Percentiles rank a stretch among this genome's conserved stretches.
phyloP scores from a whole-genome alignment of 2,797 vertebrate species.

The Macroramphosus scolopax region DNA sequence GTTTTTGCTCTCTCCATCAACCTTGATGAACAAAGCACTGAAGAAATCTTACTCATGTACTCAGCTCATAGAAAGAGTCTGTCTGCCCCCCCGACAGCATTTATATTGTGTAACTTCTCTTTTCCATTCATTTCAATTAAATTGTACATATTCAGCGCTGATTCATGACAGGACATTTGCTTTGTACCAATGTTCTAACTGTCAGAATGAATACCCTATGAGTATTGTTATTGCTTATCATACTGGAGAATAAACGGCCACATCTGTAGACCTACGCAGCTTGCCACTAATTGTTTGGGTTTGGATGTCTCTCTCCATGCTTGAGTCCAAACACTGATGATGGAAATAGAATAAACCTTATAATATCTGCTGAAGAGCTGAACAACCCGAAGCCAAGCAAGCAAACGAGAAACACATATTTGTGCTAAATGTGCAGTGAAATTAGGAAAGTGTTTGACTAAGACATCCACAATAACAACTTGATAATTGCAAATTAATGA shows the following conservation, averaged over 20 bases:
- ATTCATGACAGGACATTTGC: conserved; percentile 7
- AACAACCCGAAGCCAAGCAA: not conserved
- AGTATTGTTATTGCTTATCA: conserved; percentile 2
- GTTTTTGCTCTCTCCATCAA: conserved; percentile 36
- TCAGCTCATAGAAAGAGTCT: no score
- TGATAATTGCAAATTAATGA: no score
- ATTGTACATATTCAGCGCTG: no score
- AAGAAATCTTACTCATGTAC: no score
- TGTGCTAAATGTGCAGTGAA: not conserved
- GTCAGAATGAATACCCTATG: conserved; percentile 7
- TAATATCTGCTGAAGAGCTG: conserved; percentile 2
- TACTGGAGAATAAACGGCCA: conserved; percentile 4
- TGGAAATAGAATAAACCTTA: not conserved
- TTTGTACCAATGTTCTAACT: not conserved
- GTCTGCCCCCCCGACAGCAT: no score
- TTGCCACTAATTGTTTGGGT: conserved; percentile 11
- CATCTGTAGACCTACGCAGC: conserved; percentile 8
- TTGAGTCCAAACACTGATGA: conserved; percentile 1
- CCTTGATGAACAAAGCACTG: conserved; percentile 29
- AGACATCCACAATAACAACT: no score
- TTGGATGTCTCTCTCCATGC: not conserved
- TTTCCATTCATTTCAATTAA: no score
- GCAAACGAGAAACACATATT: conserved; percentile 1
- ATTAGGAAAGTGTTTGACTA: not conserved
- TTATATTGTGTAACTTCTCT: no score